These are phyloP conservation scores for Mycetomoellerius zeteki DNA, from an alignment of 1,140 invertebrate species.

Conservation along the genomic window DNA sequence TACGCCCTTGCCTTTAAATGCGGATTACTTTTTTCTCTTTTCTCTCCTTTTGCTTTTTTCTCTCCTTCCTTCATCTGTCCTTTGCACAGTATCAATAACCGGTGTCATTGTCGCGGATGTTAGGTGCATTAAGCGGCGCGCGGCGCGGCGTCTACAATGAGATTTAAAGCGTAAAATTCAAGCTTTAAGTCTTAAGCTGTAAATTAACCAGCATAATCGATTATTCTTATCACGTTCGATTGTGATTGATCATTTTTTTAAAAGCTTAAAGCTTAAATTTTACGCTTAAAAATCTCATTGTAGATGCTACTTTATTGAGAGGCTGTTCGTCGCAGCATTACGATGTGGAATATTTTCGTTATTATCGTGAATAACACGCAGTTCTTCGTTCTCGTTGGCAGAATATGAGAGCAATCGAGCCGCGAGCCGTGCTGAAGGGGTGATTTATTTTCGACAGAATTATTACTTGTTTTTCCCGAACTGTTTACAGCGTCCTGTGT, in stretches of 20 bases:
- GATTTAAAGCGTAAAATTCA: too few relatives aligned
- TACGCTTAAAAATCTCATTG: too few relatives aligned
- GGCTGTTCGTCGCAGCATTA: slow-evolving; percentile 28
- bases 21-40: slow-evolving; percentile 77
- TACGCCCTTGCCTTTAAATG: slow-evolving; percentile 76
- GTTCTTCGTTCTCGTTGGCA: neutral
- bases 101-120: slow-evolving; percentile 69
- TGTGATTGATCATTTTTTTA: too few relatives aligned
- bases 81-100: slow-evolving; percentile 82
- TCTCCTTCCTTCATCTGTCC: neutral
- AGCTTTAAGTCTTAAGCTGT: too few relatives aligned
- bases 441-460: slow-evolving; percentile 53
- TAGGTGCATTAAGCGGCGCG: neutral
- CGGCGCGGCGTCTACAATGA: too few relatives aligned
- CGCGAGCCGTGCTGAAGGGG: neutral
- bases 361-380: slow-evolving; percentile 14
- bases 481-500: slow-evolving; percentile 13
- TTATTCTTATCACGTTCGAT: too few relatives aligned
- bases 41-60: neutral
- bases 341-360: slow-evolving; percentile 32
- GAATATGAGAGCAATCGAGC: slow-evolving; percentile 36
- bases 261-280: too few relatives aligned
- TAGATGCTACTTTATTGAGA: neutral
- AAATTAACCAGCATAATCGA: too few relatives aligned
- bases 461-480: slow-evolving; percentile 42